phyloP scores from a whole-genome alignment of 2,797 vertebrate species.

The Enteromius radiatus region DNA sequence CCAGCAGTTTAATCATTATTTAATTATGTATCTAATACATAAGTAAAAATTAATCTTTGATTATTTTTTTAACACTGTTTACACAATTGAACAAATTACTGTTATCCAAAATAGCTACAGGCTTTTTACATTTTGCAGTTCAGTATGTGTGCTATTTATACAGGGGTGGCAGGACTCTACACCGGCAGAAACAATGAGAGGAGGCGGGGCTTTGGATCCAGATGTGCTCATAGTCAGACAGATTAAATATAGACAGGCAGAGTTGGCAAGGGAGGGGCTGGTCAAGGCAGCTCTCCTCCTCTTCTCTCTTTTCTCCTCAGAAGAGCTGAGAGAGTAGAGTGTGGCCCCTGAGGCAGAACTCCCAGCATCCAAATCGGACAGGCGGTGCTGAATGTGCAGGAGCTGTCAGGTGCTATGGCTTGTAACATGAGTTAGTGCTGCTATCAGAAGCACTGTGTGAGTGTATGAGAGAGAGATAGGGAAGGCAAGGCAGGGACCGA shows the following conservation, averaged over 20 bases:
- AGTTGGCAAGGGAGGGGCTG: constrained; percentile 38
- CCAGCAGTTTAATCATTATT: not conserved
- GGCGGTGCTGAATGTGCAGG: constrained; percentile 75
- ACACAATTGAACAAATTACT: not conserved
- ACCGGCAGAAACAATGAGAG: not conserved
- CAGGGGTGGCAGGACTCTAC: not conserved
- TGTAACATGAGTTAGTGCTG: constrained; percentile 73
- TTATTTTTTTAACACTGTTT: not conserved
- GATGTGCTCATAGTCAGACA: constrained; percentile 45
- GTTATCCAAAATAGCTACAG: not conserved
- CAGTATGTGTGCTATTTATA: not conserved
- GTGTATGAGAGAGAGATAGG: constrained; percentile 48
- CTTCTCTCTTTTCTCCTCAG: constrained; percentile 40
- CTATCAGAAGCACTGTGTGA: constrained; percentile 62
- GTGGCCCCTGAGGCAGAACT: constrained; percentile 71
- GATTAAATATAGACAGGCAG: constrained; percentile 48
- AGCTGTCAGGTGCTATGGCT: constrained; percentile 71
- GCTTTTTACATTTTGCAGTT: not conserved
- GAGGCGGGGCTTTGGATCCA: constrained; percentile 44
- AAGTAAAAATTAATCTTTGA: not conserved
- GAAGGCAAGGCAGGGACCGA: constrained; percentile 53
- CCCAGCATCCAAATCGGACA: constrained; percentile 71
- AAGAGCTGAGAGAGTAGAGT: constrained; percentile 70
- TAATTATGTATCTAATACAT: too few relatives aligned
- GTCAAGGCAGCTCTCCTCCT: constrained; percentile 41